Base-by-base conservation (phyloP, 2,113 vertebrate genomes). In the Baryphthengus martii region DNA sequence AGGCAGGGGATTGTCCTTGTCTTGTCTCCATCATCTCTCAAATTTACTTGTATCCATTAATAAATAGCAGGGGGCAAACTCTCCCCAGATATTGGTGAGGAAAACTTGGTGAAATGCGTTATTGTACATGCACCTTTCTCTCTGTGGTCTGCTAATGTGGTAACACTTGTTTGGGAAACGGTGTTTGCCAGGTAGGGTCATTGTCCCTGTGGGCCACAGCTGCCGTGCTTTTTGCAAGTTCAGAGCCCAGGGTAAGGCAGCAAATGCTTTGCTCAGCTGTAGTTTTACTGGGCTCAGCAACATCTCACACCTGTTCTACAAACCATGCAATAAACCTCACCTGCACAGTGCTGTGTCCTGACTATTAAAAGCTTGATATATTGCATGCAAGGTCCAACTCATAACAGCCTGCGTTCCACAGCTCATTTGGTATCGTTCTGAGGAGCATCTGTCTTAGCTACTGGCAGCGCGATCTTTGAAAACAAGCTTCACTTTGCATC, bases 361-460 rank as follows among this genome's bases (percentile, higher is more conserved):
- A 11, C 89, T 83, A 7, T 50, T 91, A 67, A 77, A 49, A 86
- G 47, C 63, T 80, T 95, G 95, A 96, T 95, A 47, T 55, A 95
- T 95, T 31, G 85, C 72, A 56, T 56, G 31, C 63, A 13, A 37
- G 44, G 88, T 55, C 92, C 93, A 71, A 6, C 68, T 79, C 88
- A 24, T 93, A 92, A 94, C 3, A 1, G 91, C 71, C 82, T 45
- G 59, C 1, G 17, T 90, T 93, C 16, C 85, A 94, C 92, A 96
- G 88, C 92, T 96, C 95, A 90, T 96, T 96, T 90, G 90, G 52
- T 93, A 39, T 88, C 6, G 0, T 84, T 93, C 55, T 80, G 75
- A 86, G 88, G 44, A 86, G 61, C 90, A 96, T 97, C 92, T 84
- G 85, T 96, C 95, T 94, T 85, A 95, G 82, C 82, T 62, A 35